Evolutionary conservation across 2,888 invertebrate genomes (phyloP).

Genomic region (Coelopa pilipes): DNA sequence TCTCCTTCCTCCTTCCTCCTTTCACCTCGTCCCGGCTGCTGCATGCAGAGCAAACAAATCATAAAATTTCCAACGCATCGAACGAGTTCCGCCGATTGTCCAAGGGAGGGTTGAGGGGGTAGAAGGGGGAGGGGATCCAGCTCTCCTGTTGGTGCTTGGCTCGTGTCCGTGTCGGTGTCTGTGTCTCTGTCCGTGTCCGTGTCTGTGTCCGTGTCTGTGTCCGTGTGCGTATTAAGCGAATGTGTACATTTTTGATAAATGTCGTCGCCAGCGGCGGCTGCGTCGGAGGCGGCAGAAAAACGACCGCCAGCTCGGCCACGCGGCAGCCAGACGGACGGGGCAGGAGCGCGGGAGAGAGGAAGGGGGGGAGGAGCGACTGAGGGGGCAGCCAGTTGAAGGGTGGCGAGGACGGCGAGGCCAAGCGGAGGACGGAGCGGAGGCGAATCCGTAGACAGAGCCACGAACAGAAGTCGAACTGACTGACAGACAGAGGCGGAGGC

Average conservation of each 20-base stretch:
- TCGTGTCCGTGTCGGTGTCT: not conserved
- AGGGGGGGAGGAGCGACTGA: not conserved
- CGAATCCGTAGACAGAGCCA: not conserved
- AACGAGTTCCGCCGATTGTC: not conserved
- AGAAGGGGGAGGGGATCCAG: not conserved
- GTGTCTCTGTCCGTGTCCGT: not conserved
- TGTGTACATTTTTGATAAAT: constrained; percentile 32
- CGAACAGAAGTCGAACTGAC: not conserved
- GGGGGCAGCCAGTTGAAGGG: not conserved
- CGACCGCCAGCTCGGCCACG: no score
- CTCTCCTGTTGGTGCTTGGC: not conserved
- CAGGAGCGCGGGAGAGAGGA: not conserved
- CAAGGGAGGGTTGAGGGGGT: not conserved
- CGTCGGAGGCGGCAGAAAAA: not conserved
- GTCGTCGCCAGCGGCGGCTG: constrained; percentile 26
- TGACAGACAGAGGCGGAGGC: not conserved
- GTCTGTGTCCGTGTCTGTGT: not conserved
- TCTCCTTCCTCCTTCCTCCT: no score
- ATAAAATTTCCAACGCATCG: constrained; percentile 9
- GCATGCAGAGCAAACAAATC: not conserved
- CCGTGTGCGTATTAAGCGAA: not conserved
- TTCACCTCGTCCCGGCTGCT: no score
- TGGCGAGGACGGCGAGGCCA: no score
- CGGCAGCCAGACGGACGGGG: no score
- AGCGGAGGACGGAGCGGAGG: no score